Evolutionary conservation across 2,888 invertebrate species (phyloP).

Genomic region (Erebia aethiops): DNA sequence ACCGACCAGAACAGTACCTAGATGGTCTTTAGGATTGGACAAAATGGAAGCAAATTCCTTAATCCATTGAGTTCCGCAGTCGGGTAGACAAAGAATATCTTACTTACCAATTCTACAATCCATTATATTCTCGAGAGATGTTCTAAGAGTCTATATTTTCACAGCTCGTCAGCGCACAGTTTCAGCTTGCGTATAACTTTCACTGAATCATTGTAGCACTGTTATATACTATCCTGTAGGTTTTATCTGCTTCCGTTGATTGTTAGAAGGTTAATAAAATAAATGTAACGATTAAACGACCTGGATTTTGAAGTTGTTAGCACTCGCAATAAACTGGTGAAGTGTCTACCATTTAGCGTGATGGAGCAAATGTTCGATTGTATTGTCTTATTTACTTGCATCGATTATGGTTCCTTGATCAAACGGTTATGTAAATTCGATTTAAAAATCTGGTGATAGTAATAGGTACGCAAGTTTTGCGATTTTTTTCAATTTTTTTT

Average conservation of each 20-base stretch:
- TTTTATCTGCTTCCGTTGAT: conserved; percentile 57
- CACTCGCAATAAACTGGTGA: conserved; percentile 35
- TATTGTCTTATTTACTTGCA: conserved; percentile 30
- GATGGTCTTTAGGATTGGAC: too few species aligned
- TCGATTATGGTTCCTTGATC: neutral
- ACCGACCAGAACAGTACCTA: too few species aligned
- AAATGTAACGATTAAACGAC: conserved; percentile 40
- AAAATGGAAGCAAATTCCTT: too few species aligned
- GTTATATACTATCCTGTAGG: conserved; percentile 53
- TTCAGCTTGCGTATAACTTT: conserved; percentile 41
- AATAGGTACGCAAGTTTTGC: too few species aligned
- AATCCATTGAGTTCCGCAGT: neutral
- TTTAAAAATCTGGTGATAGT: too few species aligned
- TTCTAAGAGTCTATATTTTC: neutral
- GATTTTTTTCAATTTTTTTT: too few species aligned
- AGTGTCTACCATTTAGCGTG: conserved; percentile 31
- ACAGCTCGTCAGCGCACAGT: conserved; percentile 29
- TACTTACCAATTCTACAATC: conserved; percentile 55
- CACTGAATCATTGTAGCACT: conserved; percentile 36
- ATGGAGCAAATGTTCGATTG: conserved; percentile 12
- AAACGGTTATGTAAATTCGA: neutral
- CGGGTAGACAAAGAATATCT: conserved; percentile 27
- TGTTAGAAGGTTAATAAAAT: conserved; percentile 55
- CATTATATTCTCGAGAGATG: conserved; percentile 40
- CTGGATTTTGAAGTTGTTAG: conserved; percentile 43